Evolutionary conservation across 2,888 invertebrate species (phyloP).

Genomic region (Drosophila neonasuta): DNA sequence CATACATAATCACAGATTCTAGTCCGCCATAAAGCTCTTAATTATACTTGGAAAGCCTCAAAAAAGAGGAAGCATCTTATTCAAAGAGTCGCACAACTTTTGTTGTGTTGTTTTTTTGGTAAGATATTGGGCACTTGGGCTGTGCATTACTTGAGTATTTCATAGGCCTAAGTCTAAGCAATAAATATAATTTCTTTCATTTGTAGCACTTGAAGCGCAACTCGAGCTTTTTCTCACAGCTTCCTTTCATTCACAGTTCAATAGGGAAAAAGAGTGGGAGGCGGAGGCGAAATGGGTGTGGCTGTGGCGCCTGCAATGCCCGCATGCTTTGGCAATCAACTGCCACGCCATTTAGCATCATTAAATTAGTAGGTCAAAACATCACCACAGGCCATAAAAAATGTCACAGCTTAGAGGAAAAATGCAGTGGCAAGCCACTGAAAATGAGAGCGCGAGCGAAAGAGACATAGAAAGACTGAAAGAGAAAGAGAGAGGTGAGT

Average conservation of each 20-base stretch:
- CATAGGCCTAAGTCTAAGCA: constrained; percentile 27
- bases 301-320: constrained; percentile 50
- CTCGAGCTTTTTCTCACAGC: constrained; percentile 52
- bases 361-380: constrained; percentile 77
- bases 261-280: neutral
- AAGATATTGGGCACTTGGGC: constrained; percentile 15
- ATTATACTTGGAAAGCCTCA: neutral
- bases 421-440: constrained; percentile 41
- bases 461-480: neutral
- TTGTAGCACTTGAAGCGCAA: constrained; percentile 47
- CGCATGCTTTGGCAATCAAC: constrained; percentile 73
- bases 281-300: neutral
- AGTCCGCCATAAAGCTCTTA: constrained; percentile 6
- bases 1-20: constrained; percentile 1
- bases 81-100: constrained; percentile 13
- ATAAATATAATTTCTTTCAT: constrained; percentile 55
- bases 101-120: neutral
- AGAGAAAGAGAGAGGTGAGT: neutral
- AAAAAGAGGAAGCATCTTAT: neutral
- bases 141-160: constrained; percentile 10
- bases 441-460: constrained; percentile 2
- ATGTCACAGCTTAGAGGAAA: constrained; percentile 68
- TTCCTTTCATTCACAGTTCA: constrained; percentile 15
- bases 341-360: constrained; percentile 74
- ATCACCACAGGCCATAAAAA: constrained; percentile 74